Conservation (phyloP, 2,797 vertebrate genomes). For the Valencia hispanica region DNA sequence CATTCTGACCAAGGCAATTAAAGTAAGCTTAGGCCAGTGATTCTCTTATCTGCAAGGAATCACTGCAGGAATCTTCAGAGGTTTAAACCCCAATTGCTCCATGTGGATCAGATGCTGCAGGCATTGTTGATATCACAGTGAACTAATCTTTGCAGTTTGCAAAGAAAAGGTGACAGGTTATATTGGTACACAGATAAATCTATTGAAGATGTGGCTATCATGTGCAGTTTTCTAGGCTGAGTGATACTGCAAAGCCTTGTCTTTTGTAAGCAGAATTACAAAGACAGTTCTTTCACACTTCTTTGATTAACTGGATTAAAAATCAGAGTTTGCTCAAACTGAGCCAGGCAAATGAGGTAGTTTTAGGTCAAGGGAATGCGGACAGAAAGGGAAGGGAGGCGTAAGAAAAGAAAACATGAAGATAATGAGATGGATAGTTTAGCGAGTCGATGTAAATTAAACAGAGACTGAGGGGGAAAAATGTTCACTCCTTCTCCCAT, state of each 20-base stretch:
- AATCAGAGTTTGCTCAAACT: conserved; percentile 1
- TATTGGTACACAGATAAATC: conserved; percentile 14
- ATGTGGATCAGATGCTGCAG: conserved; percentile 27
- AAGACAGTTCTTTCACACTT: conserved; percentile 9
- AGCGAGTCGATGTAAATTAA: conserved; percentile 41
- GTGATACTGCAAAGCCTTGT: conserved; percentile 16
- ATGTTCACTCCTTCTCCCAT: conserved; percentile 37
- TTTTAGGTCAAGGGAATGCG: conserved; percentile 43
- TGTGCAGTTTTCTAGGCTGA: conserved; percentile 34
- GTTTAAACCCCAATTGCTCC: conserved; percentile 3
- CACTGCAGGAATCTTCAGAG: conserved; percentile 39
- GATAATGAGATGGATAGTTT: conserved; percentile 36
- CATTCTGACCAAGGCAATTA: conserved; percentile 53
- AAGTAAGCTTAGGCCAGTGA: conserved; percentile 51
- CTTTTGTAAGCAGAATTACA: conserved; percentile 27
- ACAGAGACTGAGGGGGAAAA: conserved; percentile 41
- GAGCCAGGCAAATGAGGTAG: conserved; percentile 35
- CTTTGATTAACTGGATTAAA: conserved; percentile 11
- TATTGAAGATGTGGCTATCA: conserved; percentile 27
- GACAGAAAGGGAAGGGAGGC: conserved; percentile 24
- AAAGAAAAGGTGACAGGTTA: conserved; percentile 22
- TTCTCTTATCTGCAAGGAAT: conserved; percentile 45
- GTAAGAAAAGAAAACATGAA: conserved; percentile 28
- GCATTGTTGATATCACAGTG: conserved; percentile 36
- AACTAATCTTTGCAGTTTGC: conserved; percentile 36